phyloP scores from a whole-genome alignment of 2,888 invertebrate genomes.

The Catocala nupta region DNA sequence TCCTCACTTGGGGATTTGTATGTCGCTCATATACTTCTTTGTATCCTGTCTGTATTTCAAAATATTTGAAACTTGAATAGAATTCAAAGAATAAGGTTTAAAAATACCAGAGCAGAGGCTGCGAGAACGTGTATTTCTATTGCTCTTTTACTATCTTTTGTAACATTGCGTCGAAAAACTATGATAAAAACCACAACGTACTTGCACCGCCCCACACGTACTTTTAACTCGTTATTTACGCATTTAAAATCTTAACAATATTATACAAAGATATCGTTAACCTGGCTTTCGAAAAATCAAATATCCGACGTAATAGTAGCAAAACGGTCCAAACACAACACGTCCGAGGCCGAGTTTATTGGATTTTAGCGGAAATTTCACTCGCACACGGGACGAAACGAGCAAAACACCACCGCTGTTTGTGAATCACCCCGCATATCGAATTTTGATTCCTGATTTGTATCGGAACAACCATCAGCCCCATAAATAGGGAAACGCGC shows the following conservation, averaged over 20 bases:
- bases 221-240: not conserved
- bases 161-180: too few species aligned
- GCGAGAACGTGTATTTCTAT: too few species aligned
- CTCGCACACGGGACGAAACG: conserved; percentile 66
- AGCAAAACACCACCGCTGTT: conserved; percentile 67
- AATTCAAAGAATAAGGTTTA: too few species aligned
- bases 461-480: conserved; percentile 52
- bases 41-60: too few species aligned
- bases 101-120: too few species aligned
- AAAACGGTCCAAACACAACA: conserved; percentile 53
- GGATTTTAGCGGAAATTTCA: conserved; percentile 83
- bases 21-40: too few species aligned
- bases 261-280: conserved; percentile 34
- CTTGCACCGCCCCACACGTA: too few species aligned
- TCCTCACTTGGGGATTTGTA: too few species aligned
- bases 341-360: conserved; percentile 70
- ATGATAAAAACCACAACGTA: too few species aligned
- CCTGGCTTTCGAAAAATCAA: conserved; percentile 49
- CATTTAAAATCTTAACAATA: not conserved
- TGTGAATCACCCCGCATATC: conserved; percentile 77
- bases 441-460: conserved; percentile 81
- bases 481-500: conserved; percentile 59
- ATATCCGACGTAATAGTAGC: conserved; percentile 51
- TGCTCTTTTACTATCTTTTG: too few species aligned
- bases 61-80: too few species aligned